Evolutionary conservation across 2,888 invertebrate species (phyloP), one percentile per base, ranked within the genome.

Genomic region (Mythimna loreyi): DNA sequence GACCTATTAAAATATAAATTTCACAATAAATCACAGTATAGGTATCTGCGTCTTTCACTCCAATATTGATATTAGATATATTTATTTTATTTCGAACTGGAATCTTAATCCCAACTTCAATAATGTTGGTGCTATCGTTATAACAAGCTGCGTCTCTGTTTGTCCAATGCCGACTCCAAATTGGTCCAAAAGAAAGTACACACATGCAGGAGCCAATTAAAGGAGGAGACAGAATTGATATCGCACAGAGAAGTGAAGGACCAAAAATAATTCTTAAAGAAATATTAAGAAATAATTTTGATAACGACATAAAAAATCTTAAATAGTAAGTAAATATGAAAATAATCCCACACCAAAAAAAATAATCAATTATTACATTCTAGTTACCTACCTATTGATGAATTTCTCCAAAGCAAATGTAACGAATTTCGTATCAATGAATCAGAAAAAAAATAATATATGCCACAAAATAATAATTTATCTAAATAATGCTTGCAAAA

Each of bases 21-120:
- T 47, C 19, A 67, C 47, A 33, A 58, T 75, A 75, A 68, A 75
- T 72, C 40, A 67, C 67, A 36, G 16, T 23, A 25, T n/a, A 36
- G 40, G n/a, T 47, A 52, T 60, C 50, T 36, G 5, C n/a, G 16
- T 62, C 21, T 72, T 13, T 21, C 19, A 3, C 47, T 49, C 33
- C 25, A 74, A 33, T 56, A 56, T 65, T 74, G 49, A 55, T 74
- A 33, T 74, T 49, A 25, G 23, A 25, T 40, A 45, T 45, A 28
- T 40, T 53, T 63, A 40, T 47, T 55, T 21, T 21, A 3, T n/a
- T 47, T 40, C 13, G 11, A 69, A 62, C n/a, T 61, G 72, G 28
- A 40, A 21, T 9, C 6, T 63, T 72, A 63, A 64, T 73, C 21
- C 25, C 65, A 28, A 30, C 11, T 21, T 43, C 40, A 25, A 43